Evolutionary conservation across 2,888 invertebrate genomes (phyloP), one percentile per base, ranked within the genome.

Genomic region (Sphecodes monilicornis): DNA sequence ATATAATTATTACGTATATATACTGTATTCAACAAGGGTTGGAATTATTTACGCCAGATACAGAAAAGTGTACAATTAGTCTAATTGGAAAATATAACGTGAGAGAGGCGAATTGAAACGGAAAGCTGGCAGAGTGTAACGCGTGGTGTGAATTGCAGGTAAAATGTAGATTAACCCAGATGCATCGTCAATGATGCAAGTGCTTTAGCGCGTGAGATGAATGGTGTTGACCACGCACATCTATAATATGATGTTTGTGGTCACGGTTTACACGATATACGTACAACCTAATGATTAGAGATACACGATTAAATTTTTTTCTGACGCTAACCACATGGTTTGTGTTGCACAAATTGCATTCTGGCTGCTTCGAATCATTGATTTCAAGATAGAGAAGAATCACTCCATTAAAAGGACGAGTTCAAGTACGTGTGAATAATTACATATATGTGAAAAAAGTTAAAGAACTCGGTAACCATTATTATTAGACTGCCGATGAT

Each of bases 151-250:
- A 70, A 78, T 86, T 77, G 54, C 73, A 69, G 50, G 8, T 71
- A 73, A 57, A 60, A 32, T 54, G 36, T 29, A 72, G 76, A 85
- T 87, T 87, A 84, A 84, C 87, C 88, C 74, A 85, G 79, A 76
- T 88, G 76, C 87, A 85, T 86, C 69, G 26, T 39, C 57, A 82
- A 84, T 84, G 82, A 84, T 76, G 82, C 70, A 77, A 86, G 77
- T 71, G 77, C 86, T 73, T 66, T 82, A 80, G 75, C 26, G 86
- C 86, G 78, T 82, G 78, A 76, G 76, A 77, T 72, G 78, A 76
- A 83, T 76, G 60, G 54, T 70, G 54, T 79, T 43, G 36, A 46
- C 43, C 64, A 36, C 43, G 46, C 5, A n/a, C 29, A 60, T 26
- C 60, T 64, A 29, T 41, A 54, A 66, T 68, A 50, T 71, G 8